phyloP scores from a whole-genome alignment of 1,140 invertebrate species.

The Heterodera carotae region DNA sequence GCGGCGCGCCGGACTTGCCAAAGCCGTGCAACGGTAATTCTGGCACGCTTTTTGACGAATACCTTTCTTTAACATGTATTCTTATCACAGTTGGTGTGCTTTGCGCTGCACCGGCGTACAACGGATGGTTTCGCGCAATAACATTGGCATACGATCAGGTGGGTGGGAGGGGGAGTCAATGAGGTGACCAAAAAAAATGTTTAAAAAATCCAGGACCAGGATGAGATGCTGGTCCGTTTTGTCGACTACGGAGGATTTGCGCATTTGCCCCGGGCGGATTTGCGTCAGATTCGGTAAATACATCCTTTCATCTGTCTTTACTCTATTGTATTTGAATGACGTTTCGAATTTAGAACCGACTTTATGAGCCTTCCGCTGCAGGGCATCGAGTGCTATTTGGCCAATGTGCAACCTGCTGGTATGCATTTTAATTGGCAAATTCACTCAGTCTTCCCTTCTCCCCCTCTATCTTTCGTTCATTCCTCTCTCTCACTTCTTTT shows the following conservation, averaged over 20 bases:
- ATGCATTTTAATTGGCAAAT: slow-evolving; percentile 56
- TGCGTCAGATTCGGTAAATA: slow-evolving; percentile 77
- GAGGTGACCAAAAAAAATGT: no score
- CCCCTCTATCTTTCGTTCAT: no score
- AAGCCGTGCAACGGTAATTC: slow-evolving; percentile 48
- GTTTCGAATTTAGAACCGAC: slow-evolving; percentile 69
- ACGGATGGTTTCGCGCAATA: slow-evolving; percentile 85
- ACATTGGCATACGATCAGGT: slow-evolving; percentile 67
- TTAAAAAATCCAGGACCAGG: slow-evolving; percentile 66
- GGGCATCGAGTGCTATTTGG: slow-evolving; percentile 87
- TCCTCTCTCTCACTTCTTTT: no score
- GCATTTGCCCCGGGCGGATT: slow-evolving; percentile 74
- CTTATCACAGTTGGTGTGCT: slow-evolving; percentile 76
- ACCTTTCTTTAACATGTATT: slow-evolving; percentile 6
- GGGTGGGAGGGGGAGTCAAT: no score
- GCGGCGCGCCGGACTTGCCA: slow-evolving; percentile 67
- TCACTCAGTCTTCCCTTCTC: no score
- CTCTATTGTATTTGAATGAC: background rate
- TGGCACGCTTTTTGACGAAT: background rate
- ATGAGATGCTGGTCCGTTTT: slow-evolving; percentile 76
- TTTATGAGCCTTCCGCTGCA: slow-evolving; percentile 91
- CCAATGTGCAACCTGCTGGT: slow-evolving; percentile 82
- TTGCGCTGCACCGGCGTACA: slow-evolving; percentile 79
- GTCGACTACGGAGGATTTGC: slow-evolving; percentile 91
- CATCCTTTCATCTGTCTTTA: background rate